Evolutionary conservation across 2,888 invertebrate species (phyloP).

Genomic region (Agrilus biguttatus): DNA sequence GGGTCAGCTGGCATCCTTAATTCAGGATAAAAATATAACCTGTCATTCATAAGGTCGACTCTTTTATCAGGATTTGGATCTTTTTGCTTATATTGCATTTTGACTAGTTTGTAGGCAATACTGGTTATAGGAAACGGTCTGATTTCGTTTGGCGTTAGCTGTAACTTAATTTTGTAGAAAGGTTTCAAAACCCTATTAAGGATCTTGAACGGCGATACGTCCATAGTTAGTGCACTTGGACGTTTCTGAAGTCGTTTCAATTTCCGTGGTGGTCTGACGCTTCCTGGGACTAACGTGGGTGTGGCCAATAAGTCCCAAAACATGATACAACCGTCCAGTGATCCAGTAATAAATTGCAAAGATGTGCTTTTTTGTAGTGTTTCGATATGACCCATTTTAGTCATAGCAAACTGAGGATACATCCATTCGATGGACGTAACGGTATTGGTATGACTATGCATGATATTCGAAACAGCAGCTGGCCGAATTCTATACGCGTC

Average conservation of each 20-base stretch:
- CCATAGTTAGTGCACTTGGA: slow-evolving; percentile 43
- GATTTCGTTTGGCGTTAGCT: slow-evolving; percentile 16
- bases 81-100: slow-evolving; percentile 25
- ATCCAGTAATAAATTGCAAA: slow-evolving; percentile 49
- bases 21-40: slow-evolving; percentile 9
- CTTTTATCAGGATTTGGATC: slow-evolving; percentile 6
- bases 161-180: slow-evolving; percentile 39
- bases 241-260: slow-evolving; percentile 35
- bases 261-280: slow-evolving; percentile 21
- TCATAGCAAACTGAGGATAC: slow-evolving; percentile 42
- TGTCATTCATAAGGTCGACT: slow-evolving; percentile 7
- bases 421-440: slow-evolving; percentile 55
- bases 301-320: slow-evolving; percentile 55
- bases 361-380: slow-evolving; percentile 28
- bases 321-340: slow-evolving; percentile 51
- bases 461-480: slow-evolving; percentile 45
- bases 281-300: slow-evolving; percentile 17
- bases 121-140: slow-evolving; percentile 15
- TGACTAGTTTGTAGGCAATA: slow-evolving; percentile 30
- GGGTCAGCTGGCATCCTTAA: slow-evolving; percentile 5
- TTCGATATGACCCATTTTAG: slow-evolving; percentile 42
- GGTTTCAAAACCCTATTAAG: slow-evolving; percentile 49
- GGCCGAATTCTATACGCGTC: slow-evolving; percentile 42
- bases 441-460: slow-evolving; percentile 46
- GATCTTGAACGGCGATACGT: slow-evolving; percentile 44